Evolutionary conservation across 1,140 invertebrate species (phyloP), one percentile per base, ranked within the genome.

Genomic region (Brachionus calyciflorus): DNA sequence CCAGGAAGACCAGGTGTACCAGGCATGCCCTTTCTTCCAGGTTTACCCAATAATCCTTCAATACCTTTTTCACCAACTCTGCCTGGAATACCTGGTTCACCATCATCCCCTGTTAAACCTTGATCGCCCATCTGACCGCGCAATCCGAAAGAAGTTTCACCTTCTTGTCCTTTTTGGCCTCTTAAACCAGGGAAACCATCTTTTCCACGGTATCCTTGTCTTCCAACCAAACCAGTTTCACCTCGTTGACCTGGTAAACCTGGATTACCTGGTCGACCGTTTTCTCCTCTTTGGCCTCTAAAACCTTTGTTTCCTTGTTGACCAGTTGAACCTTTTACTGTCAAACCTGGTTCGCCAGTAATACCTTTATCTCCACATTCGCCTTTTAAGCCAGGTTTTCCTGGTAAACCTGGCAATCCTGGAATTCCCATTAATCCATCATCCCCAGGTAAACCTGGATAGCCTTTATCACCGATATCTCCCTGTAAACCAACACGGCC

Each of bases 41-140:
- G 28, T 41, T 44, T 30, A 12, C 73, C 73, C 19, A 46, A 3
- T 24, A 37, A n/a, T 4, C 73, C 73, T 55, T 46, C 28, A 0
- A 30, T 28, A 46, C 73, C 73, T 12, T 55, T 44, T 37, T 57
- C 40, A 12, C 73, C 73, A 44, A 21, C 10, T 46, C 33, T 44
- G 12, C 73, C 73, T 7, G 37, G 37, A n/a, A 30, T 10, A 46
- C 73, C 73, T 17, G 33, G 5, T 9, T 57, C 53, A n/a, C 73
- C 73, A 28, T 21, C 24, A 12, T 76, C 53, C 7, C 73, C 73
- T 57, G 33, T n/a, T 46, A 40, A 24, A 19, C 73, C 73, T 41
- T 57, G 26, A 2, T 76, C 73, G n/a, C 73, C 73, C 21, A n/a
- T 60, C 19, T 57, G 37, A 30, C 73, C 73, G 30, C n/a, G 14